Percentiles rank a stretch among this genome's conserved stretches.
phyloP scores from a whole-genome alignment of 2,888 invertebrate species.

The Drosophila tanythrix region DNA sequence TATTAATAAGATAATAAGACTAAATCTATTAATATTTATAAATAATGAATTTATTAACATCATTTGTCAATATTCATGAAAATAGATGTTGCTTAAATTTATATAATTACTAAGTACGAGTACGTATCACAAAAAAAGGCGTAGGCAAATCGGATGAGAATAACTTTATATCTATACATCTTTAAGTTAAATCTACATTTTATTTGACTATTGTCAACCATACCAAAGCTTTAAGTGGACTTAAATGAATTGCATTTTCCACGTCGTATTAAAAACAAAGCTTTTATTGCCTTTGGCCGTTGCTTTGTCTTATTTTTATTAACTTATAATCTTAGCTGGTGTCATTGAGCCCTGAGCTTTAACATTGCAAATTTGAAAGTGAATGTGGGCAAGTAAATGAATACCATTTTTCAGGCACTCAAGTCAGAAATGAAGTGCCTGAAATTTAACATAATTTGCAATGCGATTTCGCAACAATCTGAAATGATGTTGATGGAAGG shows the following conservation, averaged over 20 bases:
- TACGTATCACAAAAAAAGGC: background rate
- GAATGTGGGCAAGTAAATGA: constrained; percentile 22
- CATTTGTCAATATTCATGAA: background rate
- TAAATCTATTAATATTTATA: background rate
- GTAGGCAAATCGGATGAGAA: background rate
- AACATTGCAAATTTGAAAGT: constrained; percentile 5
- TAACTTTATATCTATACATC: background rate
- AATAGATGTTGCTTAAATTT: background rate
- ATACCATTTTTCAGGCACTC: constrained; percentile 59
- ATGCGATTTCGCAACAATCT: constrained; percentile 71
- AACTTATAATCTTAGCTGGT: background rate
- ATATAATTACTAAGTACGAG: background rate
- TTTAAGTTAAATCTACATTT: background rate
- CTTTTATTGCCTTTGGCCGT: background rate
- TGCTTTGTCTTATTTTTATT: background rate
- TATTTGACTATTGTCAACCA: background rate
- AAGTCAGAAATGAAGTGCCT: constrained; percentile 63
- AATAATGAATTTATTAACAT: background rate
- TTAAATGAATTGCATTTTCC: background rate
- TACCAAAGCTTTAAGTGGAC: background rate
- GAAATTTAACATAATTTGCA: constrained; percentile 71
- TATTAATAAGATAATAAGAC: no score
- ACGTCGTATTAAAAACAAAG: background rate
- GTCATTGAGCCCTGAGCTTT: constrained; percentile 18
- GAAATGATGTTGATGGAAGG: constrained; percentile 44